A percentile compares a stretch with the other conserved stretches of the same genome.
Conservation (phyloP, 92 coral and sea anemone genomes). For the Muricea muricata region DNA sequence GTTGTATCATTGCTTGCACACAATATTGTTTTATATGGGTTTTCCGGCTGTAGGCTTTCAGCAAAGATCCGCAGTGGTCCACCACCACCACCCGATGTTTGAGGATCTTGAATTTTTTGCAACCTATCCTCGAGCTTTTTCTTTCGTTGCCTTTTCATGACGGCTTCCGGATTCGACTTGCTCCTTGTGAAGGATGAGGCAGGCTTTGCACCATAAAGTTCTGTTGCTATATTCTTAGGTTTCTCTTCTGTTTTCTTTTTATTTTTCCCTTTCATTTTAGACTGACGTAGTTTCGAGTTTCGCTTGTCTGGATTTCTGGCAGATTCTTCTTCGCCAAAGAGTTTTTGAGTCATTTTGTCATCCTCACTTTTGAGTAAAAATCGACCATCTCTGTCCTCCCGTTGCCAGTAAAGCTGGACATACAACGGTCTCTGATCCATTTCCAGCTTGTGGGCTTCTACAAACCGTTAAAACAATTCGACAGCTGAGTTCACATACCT, state of each 20-base stretch:
- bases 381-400: slow-evolving; percentile 90
- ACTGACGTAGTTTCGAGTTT: slow-evolving; percentile 78
- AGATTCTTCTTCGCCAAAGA: slow-evolving; percentile 70
- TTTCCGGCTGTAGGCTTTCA: slow-evolving; percentile 90
- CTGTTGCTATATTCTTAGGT: slow-evolving; percentile 79
- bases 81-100: slow-evolving; percentile 77
- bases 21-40: slow-evolving; percentile 92
- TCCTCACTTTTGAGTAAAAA: slow-evolving; percentile 90
- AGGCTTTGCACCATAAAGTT: slow-evolving; percentile 85
- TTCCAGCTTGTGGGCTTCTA: slow-evolving; percentile 78
- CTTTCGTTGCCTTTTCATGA: slow-evolving; percentile 90
- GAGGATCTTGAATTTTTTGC: slow-evolving; percentile 79
- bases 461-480: not conserved
- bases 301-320: slow-evolving; percentile 68
- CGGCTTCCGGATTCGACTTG: slow-evolving; percentile 95
- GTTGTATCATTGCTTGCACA: slow-evolving; percentile 89
- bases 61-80: slow-evolving; percentile 97
- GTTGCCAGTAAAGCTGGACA: slow-evolving; percentile 92
- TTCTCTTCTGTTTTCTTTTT: slow-evolving; percentile 53
- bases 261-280: slow-evolving; percentile 59
- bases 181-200: slow-evolving; percentile 91
- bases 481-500: not conserved
- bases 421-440: slow-evolving; percentile 74
- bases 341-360: slow-evolving; percentile 79
- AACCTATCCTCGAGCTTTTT: slow-evolving; percentile 80